These are phyloP conservation scores for Oceanites oceanicus DNA, from an alignment of 2,113 vertebrate genomes.

Conservation along the genomic window DNA sequence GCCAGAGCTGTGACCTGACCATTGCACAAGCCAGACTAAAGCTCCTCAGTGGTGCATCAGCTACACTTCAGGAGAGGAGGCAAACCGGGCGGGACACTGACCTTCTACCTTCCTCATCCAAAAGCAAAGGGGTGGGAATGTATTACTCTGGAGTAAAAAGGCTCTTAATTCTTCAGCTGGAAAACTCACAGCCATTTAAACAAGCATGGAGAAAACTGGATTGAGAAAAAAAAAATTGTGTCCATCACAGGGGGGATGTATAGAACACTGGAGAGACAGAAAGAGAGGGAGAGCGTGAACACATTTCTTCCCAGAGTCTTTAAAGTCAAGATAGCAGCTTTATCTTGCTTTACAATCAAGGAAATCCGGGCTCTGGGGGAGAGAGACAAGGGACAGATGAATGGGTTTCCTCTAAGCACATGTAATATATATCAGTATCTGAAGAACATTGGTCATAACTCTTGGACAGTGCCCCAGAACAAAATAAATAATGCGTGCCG, in stretches of 20 bases:
- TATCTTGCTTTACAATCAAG: conserved; percentile 54
- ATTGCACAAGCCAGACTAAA: neutral
- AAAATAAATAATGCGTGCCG: conserved; percentile 52
- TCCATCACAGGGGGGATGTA: neutral
- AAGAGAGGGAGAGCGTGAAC: neutral
- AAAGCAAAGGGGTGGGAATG: neutral
- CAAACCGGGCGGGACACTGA: neutral
- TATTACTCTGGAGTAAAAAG: neutral
- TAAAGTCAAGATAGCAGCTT: conserved; percentile 57
- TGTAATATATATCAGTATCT: conserved; percentile 61
- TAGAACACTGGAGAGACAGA: neutral
- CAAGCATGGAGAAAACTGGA: neutral
- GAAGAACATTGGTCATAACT: conserved; percentile 60
- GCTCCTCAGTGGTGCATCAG: neutral
- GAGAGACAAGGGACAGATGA: conserved; percentile 49
- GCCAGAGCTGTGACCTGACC: neutral
- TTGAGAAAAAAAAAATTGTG: neutral
- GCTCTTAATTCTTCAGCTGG: neutral
- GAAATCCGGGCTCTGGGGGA: conserved; percentile 51
- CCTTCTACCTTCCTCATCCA: neutral
- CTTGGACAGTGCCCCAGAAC: conserved; percentile 51
- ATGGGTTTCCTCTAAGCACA: conserved; percentile 61
- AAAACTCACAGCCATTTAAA: neutral
- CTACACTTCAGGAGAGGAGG: neutral
- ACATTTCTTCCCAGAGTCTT: conserved; percentile 65